phyloP scores from a whole-genome alignment of 1,140 invertebrate genomes.

The Ganaspis sp. region DNA sequence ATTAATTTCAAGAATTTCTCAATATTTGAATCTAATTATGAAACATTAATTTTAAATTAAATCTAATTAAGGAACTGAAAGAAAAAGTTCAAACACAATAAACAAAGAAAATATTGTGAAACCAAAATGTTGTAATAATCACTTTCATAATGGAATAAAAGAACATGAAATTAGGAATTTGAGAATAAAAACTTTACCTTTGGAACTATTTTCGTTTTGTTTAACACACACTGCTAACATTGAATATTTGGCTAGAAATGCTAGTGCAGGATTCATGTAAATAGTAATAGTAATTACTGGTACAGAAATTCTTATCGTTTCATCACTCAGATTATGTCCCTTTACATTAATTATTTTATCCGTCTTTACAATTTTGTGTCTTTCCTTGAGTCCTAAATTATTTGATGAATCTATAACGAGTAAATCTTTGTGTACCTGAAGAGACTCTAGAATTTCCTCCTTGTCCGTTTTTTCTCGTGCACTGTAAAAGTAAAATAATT shows the following conservation, averaged over 20 bases:
- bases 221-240: constrained; percentile 76
- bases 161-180: constrained; percentile 30
- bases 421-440: constrained; percentile 69
- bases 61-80: not conserved
- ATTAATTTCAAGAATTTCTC: no score
- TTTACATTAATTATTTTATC: constrained; percentile 68
- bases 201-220: constrained; percentile 47
- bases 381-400: constrained; percentile 62
- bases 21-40: not conserved
- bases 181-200: constrained; percentile 61
- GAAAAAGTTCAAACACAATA: not conserved
- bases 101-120: not conserved
- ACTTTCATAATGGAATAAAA: constrained; percentile 38
- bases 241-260: constrained; percentile 80
- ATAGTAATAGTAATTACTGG: constrained; percentile 83
- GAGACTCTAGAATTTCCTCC: constrained; percentile 70
- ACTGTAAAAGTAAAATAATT: constrained; percentile 49
- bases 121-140: not conserved
- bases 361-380: constrained; percentile 56
- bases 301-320: constrained; percentile 82
- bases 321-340: constrained; percentile 80
- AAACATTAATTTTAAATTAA: constrained; percentile 31
- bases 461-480: constrained; percentile 72
- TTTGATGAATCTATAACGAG: constrained; percentile 62
- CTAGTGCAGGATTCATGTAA: constrained; percentile 84